Base-by-base conservation (phyloP, 2,888 invertebrate species). In the Coleophora flavipennella region DNA sequence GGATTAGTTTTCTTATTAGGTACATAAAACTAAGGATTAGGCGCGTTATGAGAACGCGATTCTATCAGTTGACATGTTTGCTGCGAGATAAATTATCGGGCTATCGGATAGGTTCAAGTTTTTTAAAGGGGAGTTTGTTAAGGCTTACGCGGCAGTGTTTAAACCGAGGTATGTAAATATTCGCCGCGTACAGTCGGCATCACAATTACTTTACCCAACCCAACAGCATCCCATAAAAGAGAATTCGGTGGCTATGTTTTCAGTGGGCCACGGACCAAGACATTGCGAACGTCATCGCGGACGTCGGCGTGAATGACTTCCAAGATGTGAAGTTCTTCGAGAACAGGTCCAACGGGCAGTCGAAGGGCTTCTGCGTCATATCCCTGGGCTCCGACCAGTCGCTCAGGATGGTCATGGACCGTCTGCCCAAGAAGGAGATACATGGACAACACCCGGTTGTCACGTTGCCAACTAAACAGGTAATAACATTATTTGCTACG, bases 291-390 rank as follows among this genome's bases (percentile, higher is more conserved):
- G 92, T 93, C n/a, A 88, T 98, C 45, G 89, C 90, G 38, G 92
- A 92, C 52, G 87, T 95, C 55, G 98, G 98, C 35, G 94, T 98
- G 6, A 89, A 88, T 40, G 99, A 99, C 81, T 92, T 99, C 64
- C 89, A 97, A 61, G 99, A 99, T 72, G 97, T 99, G 29, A 99
- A 99, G 83, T 99, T 99, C 85, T 98, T 98, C 85, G 99, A 99
- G 81, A 99, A 99, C 86, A 90, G 99, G 60, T 94, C 97, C 28
- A 99, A 99, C 86, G 99, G 99, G 20, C 98, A 98, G 77, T 97
- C 97, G 0, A 99, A 99, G 86, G 97, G 99, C 26, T 99, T 98
- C 85, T 99, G 98, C 70, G 93, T 98, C 36, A 92, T 99, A 53
- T 94, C 96, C 1, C 87, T 99, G 50, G 96, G 95, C 11, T 97